Conservation (phyloP, 1,140 invertebrate genomes). For the Whitmania pigra region DNA sequence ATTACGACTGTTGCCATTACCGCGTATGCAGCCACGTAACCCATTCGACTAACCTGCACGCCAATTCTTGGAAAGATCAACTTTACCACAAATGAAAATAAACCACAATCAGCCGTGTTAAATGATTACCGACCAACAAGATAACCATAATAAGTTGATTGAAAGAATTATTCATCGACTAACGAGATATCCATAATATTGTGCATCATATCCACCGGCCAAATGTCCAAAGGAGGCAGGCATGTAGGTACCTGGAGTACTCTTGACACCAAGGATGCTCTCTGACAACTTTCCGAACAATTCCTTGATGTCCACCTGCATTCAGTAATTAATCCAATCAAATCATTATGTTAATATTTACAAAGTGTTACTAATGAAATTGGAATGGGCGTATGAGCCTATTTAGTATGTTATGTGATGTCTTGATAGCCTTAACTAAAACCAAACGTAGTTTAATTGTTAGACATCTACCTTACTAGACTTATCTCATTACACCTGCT, state of each 20-base stretch:
- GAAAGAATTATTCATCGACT: constrained; percentile 23
- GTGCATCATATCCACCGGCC: constrained; percentile 48
- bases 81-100: not conserved
- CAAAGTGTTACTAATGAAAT: too few species aligned
- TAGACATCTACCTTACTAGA: too few species aligned
- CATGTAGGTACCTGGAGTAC: constrained; percentile 46
- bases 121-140: constrained; percentile 39
- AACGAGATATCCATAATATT: constrained; percentile 51
- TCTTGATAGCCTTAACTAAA: too few species aligned
- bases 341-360: too few species aligned
- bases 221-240: constrained; percentile 47
- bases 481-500: too few species aligned
- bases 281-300: constrained; percentile 39
- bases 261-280: constrained; percentile 42
- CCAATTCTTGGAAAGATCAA: not conserved
- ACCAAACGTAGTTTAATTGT: too few species aligned
- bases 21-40: too few species aligned
- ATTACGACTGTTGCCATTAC: too few species aligned
- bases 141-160: constrained; percentile 43
- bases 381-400: too few species aligned
- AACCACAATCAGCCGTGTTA: not conserved
- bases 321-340: too few species aligned
- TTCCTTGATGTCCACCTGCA: constrained; percentile 41
- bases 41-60: too few species aligned
- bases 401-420: too few species aligned